Percentiles rank a stretch among this genome's conserved stretches.
Evolutionary conservation across 2,888 invertebrate species (phyloP).

Genomic region (Alviniconcha strummeri): DNA sequence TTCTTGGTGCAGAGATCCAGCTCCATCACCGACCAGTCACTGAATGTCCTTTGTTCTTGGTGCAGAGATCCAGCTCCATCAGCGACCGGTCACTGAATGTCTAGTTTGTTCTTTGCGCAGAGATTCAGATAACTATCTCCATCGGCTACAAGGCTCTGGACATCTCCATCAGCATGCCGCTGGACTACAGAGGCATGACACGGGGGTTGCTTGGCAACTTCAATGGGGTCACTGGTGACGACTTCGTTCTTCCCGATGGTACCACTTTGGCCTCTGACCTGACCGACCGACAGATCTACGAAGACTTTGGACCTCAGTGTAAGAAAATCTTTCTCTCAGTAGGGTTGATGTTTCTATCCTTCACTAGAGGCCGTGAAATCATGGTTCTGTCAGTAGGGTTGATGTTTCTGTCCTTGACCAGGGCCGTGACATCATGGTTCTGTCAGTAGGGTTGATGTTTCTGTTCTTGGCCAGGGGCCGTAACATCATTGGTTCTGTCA

Average conservation of each 20-base stretch:
- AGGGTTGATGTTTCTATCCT: too few relatives aligned
- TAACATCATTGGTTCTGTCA: not conserved
- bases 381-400: too few relatives aligned
- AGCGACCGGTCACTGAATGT: too few relatives aligned
- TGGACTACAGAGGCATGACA: not conserved
- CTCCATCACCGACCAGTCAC: too few relatives aligned
- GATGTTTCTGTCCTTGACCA: not conserved
- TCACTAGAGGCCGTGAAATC: too few relatives aligned
- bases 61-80: constrained; percentile 1
- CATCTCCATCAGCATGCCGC: constrained; percentile 16
- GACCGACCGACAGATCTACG: constrained; percentile 28
- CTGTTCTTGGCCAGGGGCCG: constrained; percentile 15
- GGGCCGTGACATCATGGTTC: constrained; percentile 13
- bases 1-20: too few relatives aligned
- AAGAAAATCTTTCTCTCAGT: too few relatives aligned
- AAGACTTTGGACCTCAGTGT: constrained; percentile 27
- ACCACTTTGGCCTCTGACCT: not conserved
- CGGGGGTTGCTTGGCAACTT: constrained; percentile 37
- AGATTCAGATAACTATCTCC: constrained; percentile 5
- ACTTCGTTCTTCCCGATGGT: constrained; percentile 18
- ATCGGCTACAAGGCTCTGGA: constrained; percentile 20
- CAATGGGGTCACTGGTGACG: constrained; percentile 27
- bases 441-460: too few relatives aligned
- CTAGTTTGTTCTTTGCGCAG: not conserved
- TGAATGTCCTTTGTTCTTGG: too few relatives aligned